Evolutionary conservation across 2,113 vertebrate genomes (phyloP).

Genomic region (Brachypodius melanocephalos): DNA sequence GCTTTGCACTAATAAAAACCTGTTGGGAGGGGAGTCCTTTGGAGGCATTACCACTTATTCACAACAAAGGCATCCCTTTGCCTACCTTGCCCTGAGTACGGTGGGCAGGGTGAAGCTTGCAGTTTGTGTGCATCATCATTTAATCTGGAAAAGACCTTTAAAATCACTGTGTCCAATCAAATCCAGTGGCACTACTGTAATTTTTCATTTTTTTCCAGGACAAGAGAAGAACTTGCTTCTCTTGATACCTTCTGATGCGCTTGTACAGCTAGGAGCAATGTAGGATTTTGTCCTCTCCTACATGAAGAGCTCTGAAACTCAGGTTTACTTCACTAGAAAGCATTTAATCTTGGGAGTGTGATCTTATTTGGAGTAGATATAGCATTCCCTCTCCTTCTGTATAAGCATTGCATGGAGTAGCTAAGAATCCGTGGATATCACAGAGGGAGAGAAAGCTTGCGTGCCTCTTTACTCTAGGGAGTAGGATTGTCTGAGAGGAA

Average conservation of each 20-base stretch:
- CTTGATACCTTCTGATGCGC: fast-evolving
- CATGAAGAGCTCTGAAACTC: not conserved
- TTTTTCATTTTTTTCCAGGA: not conserved
- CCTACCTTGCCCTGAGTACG: not conserved
- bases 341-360: not conserved
- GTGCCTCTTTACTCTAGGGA: not conserved
- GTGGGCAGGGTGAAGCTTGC: not conserved
- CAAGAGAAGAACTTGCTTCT: not conserved
- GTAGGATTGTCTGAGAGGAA: not conserved
- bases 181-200: fast-evolving
- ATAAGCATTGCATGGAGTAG: not conserved
- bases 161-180: not conserved
- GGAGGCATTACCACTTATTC: not conserved
- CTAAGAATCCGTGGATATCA: not conserved
- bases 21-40: not conserved
- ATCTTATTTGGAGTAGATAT: not conserved
- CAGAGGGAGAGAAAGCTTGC: not conserved
- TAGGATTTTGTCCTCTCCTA: not conserved
- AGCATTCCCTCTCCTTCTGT: not conserved
- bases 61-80: not conserved
- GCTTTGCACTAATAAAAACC: not conserved
- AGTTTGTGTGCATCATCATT: not conserved
- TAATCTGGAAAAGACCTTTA: not conserved
- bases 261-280: not conserved
- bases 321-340: not conserved